phyloP scores from a whole-genome alignment of 2,113 vertebrate species.

The Leptodactylus fuscus region DNA sequence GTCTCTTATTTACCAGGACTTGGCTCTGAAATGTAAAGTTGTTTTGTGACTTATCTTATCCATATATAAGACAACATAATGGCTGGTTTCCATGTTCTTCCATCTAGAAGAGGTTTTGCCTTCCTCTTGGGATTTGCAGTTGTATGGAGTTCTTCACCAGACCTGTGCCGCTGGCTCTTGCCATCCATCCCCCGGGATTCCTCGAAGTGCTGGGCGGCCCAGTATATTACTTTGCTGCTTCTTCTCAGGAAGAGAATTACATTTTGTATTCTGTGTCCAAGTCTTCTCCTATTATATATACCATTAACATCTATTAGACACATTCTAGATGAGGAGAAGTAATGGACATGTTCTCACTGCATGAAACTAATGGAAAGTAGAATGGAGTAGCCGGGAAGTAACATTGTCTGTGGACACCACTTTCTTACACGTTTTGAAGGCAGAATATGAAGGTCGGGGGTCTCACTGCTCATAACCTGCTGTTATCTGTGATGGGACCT shows the following conservation, averaged over 20 bases:
- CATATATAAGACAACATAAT: no score
- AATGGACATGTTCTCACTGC: background rate
- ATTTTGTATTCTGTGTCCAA: background rate
- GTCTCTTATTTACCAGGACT: no score
- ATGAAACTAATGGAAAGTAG: background rate
- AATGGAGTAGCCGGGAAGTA: background rate
- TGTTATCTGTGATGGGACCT: background rate
- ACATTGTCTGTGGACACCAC: background rate
- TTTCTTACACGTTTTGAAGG: background rate
- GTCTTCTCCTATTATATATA: background rate
- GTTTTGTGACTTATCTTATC: no score
- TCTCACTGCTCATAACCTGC: background rate
- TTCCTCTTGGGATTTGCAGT: no score
- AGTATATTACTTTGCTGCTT: background rate
- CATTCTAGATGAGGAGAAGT: background rate
- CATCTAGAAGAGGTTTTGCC: no score
- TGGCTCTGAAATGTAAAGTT: no score
- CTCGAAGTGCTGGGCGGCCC: background rate
- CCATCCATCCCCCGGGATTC: background rate
- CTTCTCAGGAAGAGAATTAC: background rate
- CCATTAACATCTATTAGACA: background rate
- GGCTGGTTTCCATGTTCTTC: no score
- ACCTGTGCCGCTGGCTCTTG: background rate
- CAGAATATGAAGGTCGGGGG: background rate
- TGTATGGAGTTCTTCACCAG: no score